These are phyloP conservation scores for Norana najaformis DNA, from an alignment of 2,888 invertebrate genomes.

Conservation along the genomic window DNA sequence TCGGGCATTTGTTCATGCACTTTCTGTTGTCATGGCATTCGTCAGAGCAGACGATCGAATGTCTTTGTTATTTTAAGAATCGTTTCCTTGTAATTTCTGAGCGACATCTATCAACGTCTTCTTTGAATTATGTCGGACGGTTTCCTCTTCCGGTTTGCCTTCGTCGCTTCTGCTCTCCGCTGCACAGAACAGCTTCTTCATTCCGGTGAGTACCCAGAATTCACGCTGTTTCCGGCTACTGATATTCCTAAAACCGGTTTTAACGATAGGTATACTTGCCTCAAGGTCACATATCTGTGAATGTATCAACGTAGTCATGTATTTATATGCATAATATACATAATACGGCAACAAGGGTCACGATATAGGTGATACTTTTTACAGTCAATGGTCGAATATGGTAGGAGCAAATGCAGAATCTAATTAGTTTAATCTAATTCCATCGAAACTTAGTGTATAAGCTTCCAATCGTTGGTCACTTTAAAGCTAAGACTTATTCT, in stretches of 20 bases:
- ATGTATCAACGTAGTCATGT: no score
- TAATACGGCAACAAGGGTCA: no score
- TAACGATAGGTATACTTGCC: no score
- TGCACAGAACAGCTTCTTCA: conserved; percentile 19
- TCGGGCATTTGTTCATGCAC: not conserved
- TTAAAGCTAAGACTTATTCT: no score
- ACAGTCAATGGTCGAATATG: no score
- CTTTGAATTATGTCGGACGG: not conserved
- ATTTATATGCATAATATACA: no score
- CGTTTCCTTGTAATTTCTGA: not conserved
- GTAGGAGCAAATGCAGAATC: no score
- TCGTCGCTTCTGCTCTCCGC: conserved; percentile 8
- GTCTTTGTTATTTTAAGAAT: conserved; percentile 10
- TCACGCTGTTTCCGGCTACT: not conserved
- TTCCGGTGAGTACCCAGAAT: conserved; percentile 9
- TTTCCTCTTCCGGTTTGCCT: not conserved
- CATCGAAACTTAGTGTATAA: no score
- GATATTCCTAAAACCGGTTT: not conserved
- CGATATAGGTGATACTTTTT: no score
- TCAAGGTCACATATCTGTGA: not conserved
- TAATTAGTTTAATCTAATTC: no score
- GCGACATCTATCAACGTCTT: not conserved
- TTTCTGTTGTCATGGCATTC: not conserved
- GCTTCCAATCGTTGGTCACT: no score
- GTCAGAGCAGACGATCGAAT: not conserved